Evolutionary conservation across 2,888 invertebrate species (phyloP), one percentile per base, ranked within the genome.

Genomic region (Agrilus biguttatus): DNA sequence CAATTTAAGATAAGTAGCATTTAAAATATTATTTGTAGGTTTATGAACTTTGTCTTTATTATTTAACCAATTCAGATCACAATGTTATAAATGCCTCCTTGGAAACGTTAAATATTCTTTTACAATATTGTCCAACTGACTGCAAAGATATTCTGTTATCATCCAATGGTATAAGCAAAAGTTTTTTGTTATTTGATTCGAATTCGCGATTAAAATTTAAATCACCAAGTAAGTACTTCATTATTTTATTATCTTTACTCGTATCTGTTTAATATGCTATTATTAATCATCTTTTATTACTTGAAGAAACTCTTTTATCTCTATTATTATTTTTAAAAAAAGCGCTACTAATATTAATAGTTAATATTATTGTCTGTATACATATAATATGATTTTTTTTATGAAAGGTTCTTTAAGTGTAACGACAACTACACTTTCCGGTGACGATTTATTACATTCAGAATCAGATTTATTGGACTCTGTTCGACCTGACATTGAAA

Each of bases 21-120:
- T 57, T 68, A 34, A 65, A 63, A 52, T 66, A 68, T 52, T 62
- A 72, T 34, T 68, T 73, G 49, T 70, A 87, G 79, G 71, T 87
- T 32, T 88, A 84, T 62, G 81, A 85, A 63, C 70, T 86, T 44
- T 85, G 83, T 62, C 65, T 88, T 41, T 70, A 78, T 57, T 83
- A 81, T 65, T 71, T 79, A 44, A 69, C 72, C 21, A 79, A 80
- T 53, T 66, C 69, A 7, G 87, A 92, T 64, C 92, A 93, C 64
- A 91, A 91, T 63, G 77, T 91, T 45, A 80, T 89, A 53, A 91
- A 91, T 58, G 80, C 88, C 1, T 78, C 90, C 14, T 71, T 95
- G 59, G 95, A 96, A 64, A 72, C 77, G 55, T 68, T 87, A 23
- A 74, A 77, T 17, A 74, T 77, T 39, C 57, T 86, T 3, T 58